phyloP scores from a whole-genome alignment of 35 echinoderm and acorn worm genomes.

The Lytechinus pictus region DNA sequence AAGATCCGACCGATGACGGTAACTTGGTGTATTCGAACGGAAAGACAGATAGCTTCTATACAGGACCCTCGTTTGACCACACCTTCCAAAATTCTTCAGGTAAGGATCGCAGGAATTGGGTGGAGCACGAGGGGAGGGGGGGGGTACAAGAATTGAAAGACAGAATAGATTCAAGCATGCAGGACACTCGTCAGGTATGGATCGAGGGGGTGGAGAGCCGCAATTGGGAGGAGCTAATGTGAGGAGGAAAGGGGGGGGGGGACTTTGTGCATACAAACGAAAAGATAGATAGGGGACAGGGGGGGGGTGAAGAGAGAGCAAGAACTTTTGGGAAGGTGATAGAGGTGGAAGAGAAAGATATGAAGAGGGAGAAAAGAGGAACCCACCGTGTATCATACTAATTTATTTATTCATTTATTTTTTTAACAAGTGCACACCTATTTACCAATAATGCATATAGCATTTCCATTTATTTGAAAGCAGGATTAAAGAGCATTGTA shows the following conservation, averaged over 20 bases:
- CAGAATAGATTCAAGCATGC: not conserved
- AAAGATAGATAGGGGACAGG: not conserved
- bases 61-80: constrained; percentile 62
- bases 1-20: constrained; percentile 52
- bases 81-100: constrained; percentile 60
- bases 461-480: too few relatives aligned
- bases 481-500: too few relatives aligned
- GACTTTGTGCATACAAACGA: not conserved
- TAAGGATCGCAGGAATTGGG: not conserved
- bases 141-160: not conserved
- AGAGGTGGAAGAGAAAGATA: too few relatives aligned
- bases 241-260: not conserved
- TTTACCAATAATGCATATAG: too few relatives aligned
- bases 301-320: not conserved
- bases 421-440: too few relatives aligned
- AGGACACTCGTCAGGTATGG: too few relatives aligned
- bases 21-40: constrained; percentile 33
- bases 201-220: not conserved
- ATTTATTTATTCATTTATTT: too few relatives aligned
- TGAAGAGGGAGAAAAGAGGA: too few relatives aligned
- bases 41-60: constrained; percentile 46
- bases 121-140: not conserved
- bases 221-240: not conserved
- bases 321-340: not conserved
- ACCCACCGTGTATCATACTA: too few relatives aligned